Evolutionary conservation across 2,888 invertebrate genomes (phyloP), one percentile per base, ranked within the genome.

Genomic region (Nomada ferruginata): DNA sequence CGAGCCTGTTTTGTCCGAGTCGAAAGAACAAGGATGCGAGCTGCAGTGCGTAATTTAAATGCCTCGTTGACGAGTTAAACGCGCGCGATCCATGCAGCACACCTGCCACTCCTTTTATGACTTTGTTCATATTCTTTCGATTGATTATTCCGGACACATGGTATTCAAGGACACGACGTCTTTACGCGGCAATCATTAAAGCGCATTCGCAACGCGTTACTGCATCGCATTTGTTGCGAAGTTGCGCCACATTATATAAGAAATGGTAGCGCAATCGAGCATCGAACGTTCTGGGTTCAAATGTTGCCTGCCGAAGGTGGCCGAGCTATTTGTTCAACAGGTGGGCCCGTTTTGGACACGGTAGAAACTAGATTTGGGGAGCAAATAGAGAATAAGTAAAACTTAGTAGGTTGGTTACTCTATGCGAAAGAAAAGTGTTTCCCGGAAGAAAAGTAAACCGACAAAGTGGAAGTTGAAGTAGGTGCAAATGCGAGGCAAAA

Each of bases 141-240:
- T 83, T 83, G 70, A 18, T 83, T 74, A 83, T 82, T 82, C 82
- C 78, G 82, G 74, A 11, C 82, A 72, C 76, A 77, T 71, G 78
- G 75, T 70, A 23, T 61, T 42, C 83, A 83, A 83, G 83, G 83
- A 83, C 83, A 68, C 59, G 26, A n/a, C 50, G 74, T 76, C 74
- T 74, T 68, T 61, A 65, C 76, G 42, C 72, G 52, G 47, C 47
- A 36, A 74, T 77, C 74, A n/a, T 83, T 77, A 47, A 36, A 63
- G 53, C 55, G 82, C 76, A 69, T 72, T 76, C 44, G 36, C 75
- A 75, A 57, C 55, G 57, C 47, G 68, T 83, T 73, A 72, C 63
- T 71, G 29, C 73, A 61, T 10, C 47, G 66, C 50, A 23, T 76
- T 69, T 63, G 53, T 47, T 13, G 36, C 57, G 36, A 7, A n/a